Evolutionary conservation across 2,797 vertebrate species (phyloP).

Genomic region (Garrulus glandarius): DNA sequence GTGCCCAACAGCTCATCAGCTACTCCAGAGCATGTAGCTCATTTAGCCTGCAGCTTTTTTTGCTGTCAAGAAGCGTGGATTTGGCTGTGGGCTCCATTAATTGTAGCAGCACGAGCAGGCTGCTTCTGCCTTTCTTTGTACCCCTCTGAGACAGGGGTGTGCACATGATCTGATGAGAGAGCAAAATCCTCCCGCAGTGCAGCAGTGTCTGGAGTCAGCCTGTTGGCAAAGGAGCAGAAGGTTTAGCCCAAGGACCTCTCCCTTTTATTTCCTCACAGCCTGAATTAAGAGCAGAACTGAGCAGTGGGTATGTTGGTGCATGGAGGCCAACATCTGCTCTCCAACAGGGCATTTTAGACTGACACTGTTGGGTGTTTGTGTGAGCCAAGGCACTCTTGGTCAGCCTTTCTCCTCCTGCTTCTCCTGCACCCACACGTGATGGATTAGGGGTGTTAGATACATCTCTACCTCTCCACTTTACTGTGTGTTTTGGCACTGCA

Average conservation of each 20-base stretch:
- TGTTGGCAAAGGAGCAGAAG: neutral
- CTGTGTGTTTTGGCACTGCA: neutral
- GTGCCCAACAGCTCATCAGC: neutral
- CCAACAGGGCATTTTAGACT: neutral
- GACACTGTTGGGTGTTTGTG: rapidly evolving
- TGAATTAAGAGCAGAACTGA: neutral
- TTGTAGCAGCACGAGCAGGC: neutral
- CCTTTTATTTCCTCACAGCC: neutral
- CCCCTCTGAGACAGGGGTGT: rapidly evolving
- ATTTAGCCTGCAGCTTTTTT: neutral
- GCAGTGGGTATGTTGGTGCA: rapidly evolving
- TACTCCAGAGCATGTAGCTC: neutral
- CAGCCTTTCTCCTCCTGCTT: neutral
- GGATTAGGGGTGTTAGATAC: neutral
- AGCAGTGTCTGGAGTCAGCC: neutral
- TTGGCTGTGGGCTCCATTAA: neutral
- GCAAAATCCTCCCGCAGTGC: neutral
- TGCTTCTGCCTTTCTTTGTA: neutral
- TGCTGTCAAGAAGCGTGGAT: neutral
- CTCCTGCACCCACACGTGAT: neutral
- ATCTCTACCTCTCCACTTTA: rapidly evolving
- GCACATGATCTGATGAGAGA: neutral
- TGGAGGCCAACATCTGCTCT: neutral
- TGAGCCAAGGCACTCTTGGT: neutral
- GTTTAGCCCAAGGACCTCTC: neutral